phyloP scores from a whole-genome alignment of 2,888 invertebrate species.

The Conomelus anceps region DNA sequence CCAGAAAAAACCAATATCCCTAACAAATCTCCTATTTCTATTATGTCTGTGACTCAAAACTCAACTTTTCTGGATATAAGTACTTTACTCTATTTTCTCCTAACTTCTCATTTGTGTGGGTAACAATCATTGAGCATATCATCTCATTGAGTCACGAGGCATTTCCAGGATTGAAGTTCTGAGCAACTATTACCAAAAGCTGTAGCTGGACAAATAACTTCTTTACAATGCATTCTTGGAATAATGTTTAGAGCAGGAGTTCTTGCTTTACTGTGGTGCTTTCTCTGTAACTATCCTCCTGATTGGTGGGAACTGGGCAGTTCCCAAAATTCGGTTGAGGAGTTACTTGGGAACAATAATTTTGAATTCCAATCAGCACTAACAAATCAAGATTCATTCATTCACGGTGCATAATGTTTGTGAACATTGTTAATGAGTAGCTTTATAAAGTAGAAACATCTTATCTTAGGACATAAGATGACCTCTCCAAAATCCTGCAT shows the following conservation, averaged over 20 bases:
- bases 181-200: slow-evolving; percentile 4
- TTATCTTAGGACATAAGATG: too few relatives aligned
- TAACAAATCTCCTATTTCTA: slow-evolving; percentile 2
- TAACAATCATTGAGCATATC: slow-evolving; percentile 5
- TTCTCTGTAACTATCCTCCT: too few relatives aligned
- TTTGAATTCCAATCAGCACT: too few relatives aligned
- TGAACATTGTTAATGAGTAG: too few relatives aligned
- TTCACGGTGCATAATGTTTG: too few relatives aligned
- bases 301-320: too few relatives aligned
- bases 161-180: slow-evolving; percentile 3
- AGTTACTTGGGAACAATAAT: too few relatives aligned
- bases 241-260: not conserved
- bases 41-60: not conserved
- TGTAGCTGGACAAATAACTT: not conserved
- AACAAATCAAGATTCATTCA: too few relatives aligned
- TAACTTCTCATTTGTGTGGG: not conserved
- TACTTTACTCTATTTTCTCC: not conserved
- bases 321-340: too few relatives aligned
- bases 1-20: slow-evolving; percentile 6
- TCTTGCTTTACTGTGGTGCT: not conserved
- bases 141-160: not conserved
- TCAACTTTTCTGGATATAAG: not conserved
- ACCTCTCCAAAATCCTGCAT: too few relatives aligned
- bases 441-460: too few relatives aligned
- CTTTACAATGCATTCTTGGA: not conserved